Conservation (phyloP, 2,888 invertebrate genomes). For the Schrankia costaestrigalis region DNA sequence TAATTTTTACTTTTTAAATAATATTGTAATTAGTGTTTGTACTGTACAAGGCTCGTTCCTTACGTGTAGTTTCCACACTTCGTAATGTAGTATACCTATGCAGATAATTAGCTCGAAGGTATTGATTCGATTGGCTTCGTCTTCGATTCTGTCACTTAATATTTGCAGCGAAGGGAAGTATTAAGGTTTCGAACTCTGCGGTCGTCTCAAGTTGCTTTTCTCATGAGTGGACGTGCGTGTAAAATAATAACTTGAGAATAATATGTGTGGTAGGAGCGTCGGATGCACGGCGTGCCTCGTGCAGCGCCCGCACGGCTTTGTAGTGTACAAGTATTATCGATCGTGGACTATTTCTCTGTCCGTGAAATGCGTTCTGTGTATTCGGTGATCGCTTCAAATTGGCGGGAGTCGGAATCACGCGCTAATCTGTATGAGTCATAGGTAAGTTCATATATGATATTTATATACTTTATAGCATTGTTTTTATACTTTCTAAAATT, state of each 20-base stretch:
- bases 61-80: too few relatives aligned
- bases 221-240: constrained; percentile 80
- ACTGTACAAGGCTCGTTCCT: too few relatives aligned
- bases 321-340: constrained; percentile 68
- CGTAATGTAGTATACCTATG: too few relatives aligned
- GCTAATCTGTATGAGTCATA: constrained; percentile 47
- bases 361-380: constrained; percentile 64
- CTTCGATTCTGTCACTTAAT: constrained; percentile 74
- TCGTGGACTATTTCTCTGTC: constrained; percentile 62
- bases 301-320: constrained; percentile 59
- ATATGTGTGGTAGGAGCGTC: constrained; percentile 69
- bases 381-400: constrained; percentile 65
- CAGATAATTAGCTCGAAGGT: constrained; percentile 56
- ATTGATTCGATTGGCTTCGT: constrained; percentile 57
- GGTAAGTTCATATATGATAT: constrained; percentile 45
- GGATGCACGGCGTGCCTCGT: constrained; percentile 56
- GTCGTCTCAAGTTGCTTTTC: constrained; percentile 80
- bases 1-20: constrained; percentile 6
- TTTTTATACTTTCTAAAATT: constrained; percentile 1
- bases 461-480: not conserved
- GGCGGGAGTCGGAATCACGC: constrained; percentile 57
- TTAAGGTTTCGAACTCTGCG: constrained; percentile 80
- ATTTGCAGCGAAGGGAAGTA: constrained; percentile 79
- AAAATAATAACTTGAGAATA: constrained; percentile 79
- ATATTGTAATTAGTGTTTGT: too few relatives aligned